phyloP scores from a whole-genome alignment of 1,140 invertebrate species.

The Hirudo medicinalis region DNA sequence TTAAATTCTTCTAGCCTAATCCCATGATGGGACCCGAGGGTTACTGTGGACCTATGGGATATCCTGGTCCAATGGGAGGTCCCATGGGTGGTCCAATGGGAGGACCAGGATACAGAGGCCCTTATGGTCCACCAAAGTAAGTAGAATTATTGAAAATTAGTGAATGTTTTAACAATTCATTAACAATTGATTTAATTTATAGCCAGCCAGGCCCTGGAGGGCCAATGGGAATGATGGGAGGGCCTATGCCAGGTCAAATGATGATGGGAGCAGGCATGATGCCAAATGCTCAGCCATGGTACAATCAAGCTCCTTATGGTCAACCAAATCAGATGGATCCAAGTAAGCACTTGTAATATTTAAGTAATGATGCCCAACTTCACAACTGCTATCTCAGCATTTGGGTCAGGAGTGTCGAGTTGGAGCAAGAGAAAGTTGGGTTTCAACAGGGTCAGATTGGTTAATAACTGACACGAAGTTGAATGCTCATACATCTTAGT shows the following conservation, averaged over 20 bases:
- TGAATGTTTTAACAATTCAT: background rate
- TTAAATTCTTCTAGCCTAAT: constrained; percentile 6
- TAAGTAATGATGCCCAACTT: constrained; percentile 6
- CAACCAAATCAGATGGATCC: background rate
- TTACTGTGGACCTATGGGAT: background rate
- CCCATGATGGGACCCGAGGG: constrained; percentile 11
- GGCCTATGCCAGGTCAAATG: constrained; percentile 3
- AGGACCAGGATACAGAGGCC: background rate
- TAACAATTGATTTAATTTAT: background rate
- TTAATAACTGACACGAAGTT: no score
- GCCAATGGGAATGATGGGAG: constrained; percentile 15
- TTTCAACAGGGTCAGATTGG: no score
- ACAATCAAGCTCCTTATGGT: background rate
- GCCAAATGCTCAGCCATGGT: background rate
- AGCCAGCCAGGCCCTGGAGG: background rate
- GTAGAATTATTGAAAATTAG: background rate
- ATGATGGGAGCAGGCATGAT: constrained; percentile 7
- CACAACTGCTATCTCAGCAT: constrained; percentile 4
- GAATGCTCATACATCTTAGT: background rate
- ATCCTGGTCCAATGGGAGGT: constrained; percentile 7
- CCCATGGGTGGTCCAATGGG: constrained; percentile 14
- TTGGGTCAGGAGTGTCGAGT: background rate
- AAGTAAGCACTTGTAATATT: background rate
- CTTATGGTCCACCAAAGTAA: constrained; percentile 1
- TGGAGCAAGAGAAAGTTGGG: background rate